phyloP scores from a whole-genome alignment of 2,113 vertebrate genomes.

The Centrocercus urophasianus region DNA sequence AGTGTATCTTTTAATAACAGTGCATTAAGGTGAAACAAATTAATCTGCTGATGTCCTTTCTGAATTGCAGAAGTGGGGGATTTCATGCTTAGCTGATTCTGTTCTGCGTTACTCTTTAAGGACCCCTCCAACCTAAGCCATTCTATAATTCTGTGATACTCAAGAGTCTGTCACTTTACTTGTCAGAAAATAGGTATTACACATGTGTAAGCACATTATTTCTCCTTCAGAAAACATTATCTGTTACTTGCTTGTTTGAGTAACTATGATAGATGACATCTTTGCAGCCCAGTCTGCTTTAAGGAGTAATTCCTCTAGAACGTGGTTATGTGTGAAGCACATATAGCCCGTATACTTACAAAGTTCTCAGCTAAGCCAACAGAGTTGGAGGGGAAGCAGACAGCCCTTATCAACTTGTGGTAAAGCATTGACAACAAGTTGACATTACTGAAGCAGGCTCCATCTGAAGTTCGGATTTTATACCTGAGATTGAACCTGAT shows the following conservation, averaged over 20 bases:
- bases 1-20: not conserved
- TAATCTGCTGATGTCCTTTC: not conserved
- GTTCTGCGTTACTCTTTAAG: not conserved
- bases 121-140: not conserved
- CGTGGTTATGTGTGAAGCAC: accelerated
- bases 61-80: not conserved
- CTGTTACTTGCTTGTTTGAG: not conserved
- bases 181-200: not conserved
- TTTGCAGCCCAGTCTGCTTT: not conserved
- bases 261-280: not conserved
- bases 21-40: not conserved
- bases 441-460: not conserved
- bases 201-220: not conserved
- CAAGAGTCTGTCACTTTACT: not conserved
- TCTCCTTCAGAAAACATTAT: not conserved
- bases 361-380: not conserved
- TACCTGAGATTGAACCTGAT: not conserved
- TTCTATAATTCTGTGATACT: not conserved
- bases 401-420: not conserved
- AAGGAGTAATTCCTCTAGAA: not conserved
- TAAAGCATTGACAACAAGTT: not conserved
- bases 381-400: not conserved
- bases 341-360: too few relatives aligned
- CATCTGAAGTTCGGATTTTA: not conserved
- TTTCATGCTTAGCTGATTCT: not conserved